phyloP scores from a whole-genome alignment of 2,113 vertebrate genomes.

The Apteryx mantelli region DNA sequence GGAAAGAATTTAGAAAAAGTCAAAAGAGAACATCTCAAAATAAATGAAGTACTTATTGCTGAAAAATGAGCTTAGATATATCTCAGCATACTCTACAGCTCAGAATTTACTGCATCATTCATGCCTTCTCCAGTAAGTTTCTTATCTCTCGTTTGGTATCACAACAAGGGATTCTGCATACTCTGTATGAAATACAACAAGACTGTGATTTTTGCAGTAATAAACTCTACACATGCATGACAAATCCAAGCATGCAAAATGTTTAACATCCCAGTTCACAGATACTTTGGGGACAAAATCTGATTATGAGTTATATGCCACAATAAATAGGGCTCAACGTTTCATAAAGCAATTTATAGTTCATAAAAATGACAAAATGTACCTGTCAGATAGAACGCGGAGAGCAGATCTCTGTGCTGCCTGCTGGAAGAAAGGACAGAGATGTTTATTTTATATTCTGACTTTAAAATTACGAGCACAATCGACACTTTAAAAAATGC shows the following conservation, averaged over 20 bases:
- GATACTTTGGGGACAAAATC: constrained; percentile 82
- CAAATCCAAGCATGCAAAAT: constrained; percentile 83
- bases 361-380: constrained; percentile 88
- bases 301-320: constrained; percentile 84
- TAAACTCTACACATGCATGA: constrained; percentile 82
- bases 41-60: constrained; percentile 77
- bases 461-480: constrained; percentile 80
- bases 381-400: constrained; percentile 84
- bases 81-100: constrained; percentile 71
- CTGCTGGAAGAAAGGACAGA: constrained; percentile 85
- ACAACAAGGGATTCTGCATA: constrained; percentile 78
- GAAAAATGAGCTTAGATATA: constrained; percentile 76
- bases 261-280: constrained; percentile 81
- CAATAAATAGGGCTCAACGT: constrained; percentile 84
- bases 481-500: constrained; percentile 74
- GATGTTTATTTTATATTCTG: constrained; percentile 84
- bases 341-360: constrained; percentile 87
- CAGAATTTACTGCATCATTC: constrained; percentile 75
- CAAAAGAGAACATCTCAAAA: constrained; percentile 60
- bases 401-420: constrained; percentile 83
- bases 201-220: constrained; percentile 73
- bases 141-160: constrained; percentile 74
- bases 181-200: constrained; percentile 79
- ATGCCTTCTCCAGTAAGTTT: constrained; percentile 68
- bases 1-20: constrained; percentile 54